Evolutionary conservation across 2,797 vertebrate species (phyloP), one percentile per base, ranked within the genome.

Genomic region (Amphiprion clarkii): DNA sequence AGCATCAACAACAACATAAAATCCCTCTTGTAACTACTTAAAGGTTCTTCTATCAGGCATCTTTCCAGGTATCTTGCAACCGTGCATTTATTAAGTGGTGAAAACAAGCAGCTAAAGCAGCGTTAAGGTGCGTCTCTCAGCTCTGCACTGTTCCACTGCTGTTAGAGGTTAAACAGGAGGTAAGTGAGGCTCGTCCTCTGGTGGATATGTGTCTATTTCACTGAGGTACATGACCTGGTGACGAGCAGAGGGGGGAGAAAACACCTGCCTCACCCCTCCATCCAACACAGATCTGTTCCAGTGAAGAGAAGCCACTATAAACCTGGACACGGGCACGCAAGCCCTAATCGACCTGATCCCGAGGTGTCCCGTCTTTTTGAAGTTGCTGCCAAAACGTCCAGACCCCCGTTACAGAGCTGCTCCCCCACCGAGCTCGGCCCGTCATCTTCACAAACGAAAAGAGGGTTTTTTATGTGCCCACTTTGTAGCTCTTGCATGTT

Each of bases 211-310:
- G 83, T 79, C 73, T 84, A 67, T 87, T 51, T 65, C 77, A 86
- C 92, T 76, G 36, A 78, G 75, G 92, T 94, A 93, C 90, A 93
- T 70, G 72, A 79, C 56, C 65, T 85, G 68, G 29, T 76, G 79
- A 61, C 69, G 72, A 74, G 27, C 68, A 29, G 5, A 9, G 12
- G 7, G 64, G 63, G 82, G 81, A 74, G 76, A 77, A 92, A 87
- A 87, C 93, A 95, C 90, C 86, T 90, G 91, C 88, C 88, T 74
- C 42, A 33, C 40, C 80, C 49, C 75, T 84, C 71, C 40, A 25
- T 83, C 55, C 51, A 80, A 89, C 83, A 93, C 89, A 93, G 82
- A 69, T 88, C 79, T 86, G 85, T 88, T 90, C 86, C 81, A 46
- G 60, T 74, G 76, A 80, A 88, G 84, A 90, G 88, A 83, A 90